Base-by-base conservation (phyloP, 2,113 vertebrate genomes). In the Anas platyrhynchos region DNA sequence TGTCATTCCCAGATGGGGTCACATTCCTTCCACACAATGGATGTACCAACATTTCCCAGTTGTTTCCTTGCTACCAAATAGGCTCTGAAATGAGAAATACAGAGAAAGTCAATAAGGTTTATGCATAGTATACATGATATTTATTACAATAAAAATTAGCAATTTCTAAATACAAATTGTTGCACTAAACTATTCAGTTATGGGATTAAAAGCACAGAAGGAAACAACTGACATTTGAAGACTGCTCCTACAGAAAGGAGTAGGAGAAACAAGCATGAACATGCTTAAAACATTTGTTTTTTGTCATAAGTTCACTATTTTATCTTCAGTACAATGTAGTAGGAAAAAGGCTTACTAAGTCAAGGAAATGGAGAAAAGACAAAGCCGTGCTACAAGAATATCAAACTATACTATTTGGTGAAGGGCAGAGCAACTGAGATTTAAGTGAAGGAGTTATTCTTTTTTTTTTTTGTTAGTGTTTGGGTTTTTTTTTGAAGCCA, bases 21-120 rank as follows among this genome's bases (percentile, higher is more conserved):
- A 93, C 77, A 65, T 69, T 95, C 76, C 69, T 96, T 96, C 86
- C 90, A 94, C 50, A 81, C 62, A 88, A 86, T 10, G 65, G 89
- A 86, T 83, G 72, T 20, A 67, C 56, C 75, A 94, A 44, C 48
- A 88, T 68, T 86, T 94, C 61, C 34, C 82, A 90, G 73, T 81
- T 68, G 63, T 29, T 83, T 79, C 68, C 61, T 90, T 91, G 79
- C 83, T 91, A 93, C 15, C 5, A 1, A 90, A 63, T 68, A 91
- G 27, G 61, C 81, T 91, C 96, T 97, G 94, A 91, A 97, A 97
- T 74, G 85, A 97, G 77, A 97, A 95, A 93, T 36, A 94, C 15
- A 93, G 63, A 91, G 29, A 46, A 74, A 83, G 48, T 86, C 65
- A 90, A 0, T 86, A 83, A 92, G 48, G 32, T 54, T 90, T 84